These are phyloP conservation scores for Laodelphax striatellus DNA, from an alignment of 1,140 invertebrate species.

Conservation along the genomic window DNA sequence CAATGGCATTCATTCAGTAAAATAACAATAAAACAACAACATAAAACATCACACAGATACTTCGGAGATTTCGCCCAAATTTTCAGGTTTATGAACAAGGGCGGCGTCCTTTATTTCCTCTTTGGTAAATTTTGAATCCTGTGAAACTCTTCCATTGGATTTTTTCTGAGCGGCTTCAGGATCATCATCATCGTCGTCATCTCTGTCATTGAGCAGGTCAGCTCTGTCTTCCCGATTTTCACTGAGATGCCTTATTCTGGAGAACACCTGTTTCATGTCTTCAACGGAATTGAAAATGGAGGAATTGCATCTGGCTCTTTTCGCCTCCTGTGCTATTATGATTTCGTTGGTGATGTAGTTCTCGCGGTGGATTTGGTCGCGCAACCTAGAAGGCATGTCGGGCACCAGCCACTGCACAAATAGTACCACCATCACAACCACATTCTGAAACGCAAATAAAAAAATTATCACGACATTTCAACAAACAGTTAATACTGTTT, in stretches of 20 bases:
- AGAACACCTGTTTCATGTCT: not conserved
- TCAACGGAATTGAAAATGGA: not conserved
- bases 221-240: not conserved
- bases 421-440: slow-evolving; percentile 71
- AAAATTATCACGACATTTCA: not conserved
- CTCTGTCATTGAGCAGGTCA: not conserved
- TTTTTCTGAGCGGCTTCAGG: not conserved
- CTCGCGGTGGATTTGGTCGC: slow-evolving; percentile 69
- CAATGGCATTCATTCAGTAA: no score
- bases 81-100: slow-evolving; percentile 8
- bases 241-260: not conserved
- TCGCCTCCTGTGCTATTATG: slow-evolving; percentile 66
- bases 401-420: slow-evolving; percentile 75
- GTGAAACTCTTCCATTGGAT: not conserved
- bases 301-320: slow-evolving; percentile 24
- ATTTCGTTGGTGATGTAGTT: slow-evolving; percentile 81
- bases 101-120: slow-evolving; percentile 8
- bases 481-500: no score
- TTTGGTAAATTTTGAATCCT: slow-evolving; percentile 1
- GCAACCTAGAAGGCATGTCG: slow-evolving; percentile 62
- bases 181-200: not conserved
- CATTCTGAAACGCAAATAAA: slow-evolving; percentile 44
- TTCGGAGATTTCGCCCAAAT: slow-evolving; percentile 8
- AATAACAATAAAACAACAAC: no score
- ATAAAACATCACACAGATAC: not conserved